A percentile compares a stretch with the other conserved stretches of the same genome.
These are phyloP conservation scores for Toxostoma redivivum DNA, from an alignment of 2,113 vertebrate species.

Conservation along the genomic window DNA sequence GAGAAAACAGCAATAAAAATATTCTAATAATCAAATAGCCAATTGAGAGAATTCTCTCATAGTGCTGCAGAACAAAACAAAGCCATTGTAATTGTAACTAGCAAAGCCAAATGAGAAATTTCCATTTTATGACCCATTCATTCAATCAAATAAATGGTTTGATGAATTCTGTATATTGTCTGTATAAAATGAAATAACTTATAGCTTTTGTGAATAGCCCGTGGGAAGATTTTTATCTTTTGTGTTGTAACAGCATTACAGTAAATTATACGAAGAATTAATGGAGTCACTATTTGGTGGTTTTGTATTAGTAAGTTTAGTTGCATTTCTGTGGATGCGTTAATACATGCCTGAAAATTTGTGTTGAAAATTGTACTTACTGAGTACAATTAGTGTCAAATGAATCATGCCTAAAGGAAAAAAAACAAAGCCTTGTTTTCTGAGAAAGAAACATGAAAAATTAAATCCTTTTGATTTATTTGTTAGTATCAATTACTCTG, in stretches of 20 bases:
- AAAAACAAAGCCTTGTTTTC: background rate
- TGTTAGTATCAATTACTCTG: background rate
- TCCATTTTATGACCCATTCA: background rate
- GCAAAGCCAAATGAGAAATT: background rate
- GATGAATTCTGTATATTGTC: background rate
- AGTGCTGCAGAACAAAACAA: background rate
- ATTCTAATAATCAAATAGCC: background rate
- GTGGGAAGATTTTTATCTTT: background rate
- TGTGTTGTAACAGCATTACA: background rate
- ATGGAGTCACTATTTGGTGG: accelerated
- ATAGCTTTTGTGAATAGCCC: background rate
- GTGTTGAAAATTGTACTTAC: background rate
- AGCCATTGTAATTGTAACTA: background rate
- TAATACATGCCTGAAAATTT: background rate
- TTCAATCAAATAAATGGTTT: background rate
- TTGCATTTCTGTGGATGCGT: background rate
- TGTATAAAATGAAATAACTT: background rate
- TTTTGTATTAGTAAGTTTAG: background rate
- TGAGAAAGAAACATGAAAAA: background rate
- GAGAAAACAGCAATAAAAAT: background rate
- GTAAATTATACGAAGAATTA: background rate
- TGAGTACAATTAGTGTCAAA: background rate
- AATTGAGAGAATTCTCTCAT: background rate
- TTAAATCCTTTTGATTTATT: background rate
- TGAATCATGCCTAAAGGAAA: background rate